Evolutionary conservation across 2,797 vertebrate species (phyloP), one percentile per base, ranked within the genome.

Genomic region (Falco concolor): DNA sequence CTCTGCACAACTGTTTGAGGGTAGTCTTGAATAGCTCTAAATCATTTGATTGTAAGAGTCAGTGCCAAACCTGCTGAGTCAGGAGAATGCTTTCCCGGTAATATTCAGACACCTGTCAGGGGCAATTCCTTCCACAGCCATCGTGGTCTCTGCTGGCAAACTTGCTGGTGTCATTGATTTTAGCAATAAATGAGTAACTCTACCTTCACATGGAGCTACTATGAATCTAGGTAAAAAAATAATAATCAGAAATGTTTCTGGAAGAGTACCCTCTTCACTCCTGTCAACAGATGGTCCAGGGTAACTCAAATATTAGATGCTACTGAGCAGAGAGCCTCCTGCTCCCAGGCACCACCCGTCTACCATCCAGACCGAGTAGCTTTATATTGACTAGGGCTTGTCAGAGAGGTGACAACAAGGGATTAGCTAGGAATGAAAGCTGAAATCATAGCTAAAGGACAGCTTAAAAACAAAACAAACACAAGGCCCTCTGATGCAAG

Each of bases 71-170:
- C 27, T 95, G 89, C 92, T 84, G 82, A 84, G 83, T 90, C 69
- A 88, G 73, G 70, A 81, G 79, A 82, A 95, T 90, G 75, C 28
- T 74, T 94, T 93, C 63, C 81, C 79, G n/a, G 47, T 76, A 80
- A 87, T 79, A 64, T 24, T 93, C 74, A 52, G 84, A 60, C 96
- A 96, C 92, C 92, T 96, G 96, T 96, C 13, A 9, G 63, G 85
- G 64, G 86, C 81, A 96, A 96, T 93, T 96, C 90, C 74, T 96
- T 95, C 90, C 86, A 83, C 74, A 83, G 77, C n/a, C 70, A 13
- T 82, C 2, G 0, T 63, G 90, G 86, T 77, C 4, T 5, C 67
- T 60, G 86, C 77, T 82, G 79, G 83, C 69, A 88, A 67, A 86
- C 30, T 73, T 61, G 20, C 79, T 77, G 82, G 79, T 93, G 85